Evolutionary conservation across 2,888 invertebrate species (phyloP), one percentile per base, ranked within the genome.

Genomic region (Pheosia gnoma): DNA sequence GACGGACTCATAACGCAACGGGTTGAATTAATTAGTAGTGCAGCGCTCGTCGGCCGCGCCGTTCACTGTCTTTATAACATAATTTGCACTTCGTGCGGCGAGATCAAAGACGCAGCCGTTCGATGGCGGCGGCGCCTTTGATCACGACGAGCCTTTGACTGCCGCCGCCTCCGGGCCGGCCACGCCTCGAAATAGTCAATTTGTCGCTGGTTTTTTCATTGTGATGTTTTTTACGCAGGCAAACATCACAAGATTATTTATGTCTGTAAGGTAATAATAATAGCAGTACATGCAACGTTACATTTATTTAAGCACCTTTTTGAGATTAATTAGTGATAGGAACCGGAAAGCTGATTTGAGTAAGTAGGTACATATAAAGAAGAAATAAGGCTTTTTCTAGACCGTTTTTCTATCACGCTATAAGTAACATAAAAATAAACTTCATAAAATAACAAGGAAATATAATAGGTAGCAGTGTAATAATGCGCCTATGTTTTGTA

Each of bases 41-140:
- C 87, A 85, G 80, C 82, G 86, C 81, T 85, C 81, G 88, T 85
- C 87, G 85, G 82, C 81, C 87, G 85, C 84, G 86, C 88, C 89
- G 88, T 89, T 90, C 90, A 87, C 89, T 90, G 91, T 91, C 92
- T 93, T 92, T 93, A 93, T 92, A 93, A 93, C 92, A 93, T 94
- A 94, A 94, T 94, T 94, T 94, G 94, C 94, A 94, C 93, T 93
- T 93, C 88, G 85, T 84, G 92, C 93, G 93, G 93, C 82, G 82
- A 90, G 89, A 93, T 94, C 93, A 94, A 94, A 93, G 93, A 82
- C 76, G 79, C 83, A 85, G 86, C 88, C 86, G 82, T 81, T 87
- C 87, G 88, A 84, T 85, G 90, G 87, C 93, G 90, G 87, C 93
- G 93, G 94, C 83, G 83, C 89, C 91, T 94, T 94, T 94, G 93